phyloP scores from a whole-genome alignment of 2,113 vertebrate species.

The Chloropsis cyanopogon region DNA sequence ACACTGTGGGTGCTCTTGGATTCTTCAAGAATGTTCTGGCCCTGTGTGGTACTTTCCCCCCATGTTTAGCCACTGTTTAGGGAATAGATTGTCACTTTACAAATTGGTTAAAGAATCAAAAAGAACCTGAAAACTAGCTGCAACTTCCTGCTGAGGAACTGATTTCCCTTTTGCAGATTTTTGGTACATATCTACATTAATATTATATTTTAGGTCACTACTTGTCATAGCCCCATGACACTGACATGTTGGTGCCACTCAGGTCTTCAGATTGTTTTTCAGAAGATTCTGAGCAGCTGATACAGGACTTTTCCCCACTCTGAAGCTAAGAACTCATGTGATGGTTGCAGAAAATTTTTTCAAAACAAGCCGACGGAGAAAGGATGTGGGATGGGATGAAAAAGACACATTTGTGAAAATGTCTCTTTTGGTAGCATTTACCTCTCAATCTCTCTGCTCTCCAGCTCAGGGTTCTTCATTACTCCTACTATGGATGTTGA shows the following conservation, averaged over 20 bases:
- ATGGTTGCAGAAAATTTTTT: neutral
- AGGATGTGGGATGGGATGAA: neutral
- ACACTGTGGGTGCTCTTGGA: neutral
- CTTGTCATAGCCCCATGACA: neutral
- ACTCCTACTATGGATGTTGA: neutral
- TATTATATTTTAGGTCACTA: neutral
- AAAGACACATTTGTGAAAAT: neutral
- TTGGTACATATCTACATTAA: neutral
- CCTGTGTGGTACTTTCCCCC: neutral
- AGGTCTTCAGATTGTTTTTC: neutral
- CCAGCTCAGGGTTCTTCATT: neutral
- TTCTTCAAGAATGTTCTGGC: neutral
- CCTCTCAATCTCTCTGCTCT: neutral
- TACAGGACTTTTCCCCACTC: neutral
- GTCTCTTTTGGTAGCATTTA: neutral
- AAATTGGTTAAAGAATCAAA: neutral
- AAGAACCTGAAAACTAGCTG: neutral
- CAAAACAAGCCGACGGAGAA: neutral
- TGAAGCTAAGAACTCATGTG: neutral
- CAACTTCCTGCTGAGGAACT: neutral
- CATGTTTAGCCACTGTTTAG: neutral
- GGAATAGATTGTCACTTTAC: neutral
- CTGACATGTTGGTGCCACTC: neutral
- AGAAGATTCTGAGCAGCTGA: neutral
- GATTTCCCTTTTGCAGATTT: neutral